These are phyloP conservation scores for Hydrophis major DNA, from an alignment of 2,797 vertebrate genomes.

Conservation along the genomic window DNA sequence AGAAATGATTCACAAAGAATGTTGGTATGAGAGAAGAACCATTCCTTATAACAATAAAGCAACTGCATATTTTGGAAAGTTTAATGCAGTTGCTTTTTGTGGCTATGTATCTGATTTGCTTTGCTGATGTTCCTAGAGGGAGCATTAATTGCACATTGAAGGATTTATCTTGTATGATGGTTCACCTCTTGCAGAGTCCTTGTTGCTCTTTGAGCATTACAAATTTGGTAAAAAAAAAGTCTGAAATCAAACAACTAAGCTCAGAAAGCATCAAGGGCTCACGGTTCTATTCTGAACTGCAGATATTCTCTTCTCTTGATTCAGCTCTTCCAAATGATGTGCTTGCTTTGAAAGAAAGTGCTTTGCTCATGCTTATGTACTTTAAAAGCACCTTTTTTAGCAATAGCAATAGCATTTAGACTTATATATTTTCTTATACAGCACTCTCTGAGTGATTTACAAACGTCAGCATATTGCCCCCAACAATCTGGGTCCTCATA, in stretches of 20 bases:
- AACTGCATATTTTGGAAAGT: background rate
- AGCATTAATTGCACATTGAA: background rate
- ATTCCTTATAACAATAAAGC: background rate
- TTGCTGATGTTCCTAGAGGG: background rate
- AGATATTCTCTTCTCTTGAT: background rate
- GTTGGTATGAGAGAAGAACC: background rate
- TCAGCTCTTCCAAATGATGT: background rate
- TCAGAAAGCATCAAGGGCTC: background rate
- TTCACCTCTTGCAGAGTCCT: background rate
- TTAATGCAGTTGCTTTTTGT: background rate
- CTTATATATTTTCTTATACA: background rate
- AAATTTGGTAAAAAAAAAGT: background rate
- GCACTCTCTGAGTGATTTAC: background rate
- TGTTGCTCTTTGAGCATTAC: background rate
- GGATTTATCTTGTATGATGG: background rate
- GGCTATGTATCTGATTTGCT: background rate
- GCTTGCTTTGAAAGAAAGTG: background rate
- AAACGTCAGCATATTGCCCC: background rate
- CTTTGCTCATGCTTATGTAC: background rate
- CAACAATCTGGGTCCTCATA: background rate
- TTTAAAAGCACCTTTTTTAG: background rate
- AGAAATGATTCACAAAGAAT: background rate
- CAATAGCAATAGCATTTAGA: background rate
- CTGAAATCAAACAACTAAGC: background rate
- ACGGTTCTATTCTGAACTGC: background rate